A percentile compares a stretch with the other conserved stretches of the same genome.
Conservation (phyloP, 2,888 invertebrate species). For the Margaritifera margaritifera region DNA sequence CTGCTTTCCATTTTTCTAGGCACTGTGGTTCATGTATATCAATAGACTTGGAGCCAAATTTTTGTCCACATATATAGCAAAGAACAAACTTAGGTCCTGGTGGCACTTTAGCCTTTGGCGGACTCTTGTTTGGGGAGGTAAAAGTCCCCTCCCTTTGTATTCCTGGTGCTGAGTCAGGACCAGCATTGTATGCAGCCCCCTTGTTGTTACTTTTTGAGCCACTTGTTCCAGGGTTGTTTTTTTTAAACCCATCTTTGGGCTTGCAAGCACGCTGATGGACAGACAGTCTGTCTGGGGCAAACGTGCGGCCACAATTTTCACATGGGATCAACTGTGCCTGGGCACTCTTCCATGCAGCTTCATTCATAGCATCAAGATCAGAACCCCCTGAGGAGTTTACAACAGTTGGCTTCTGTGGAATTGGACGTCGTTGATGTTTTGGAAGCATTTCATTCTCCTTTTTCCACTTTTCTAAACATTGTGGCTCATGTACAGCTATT, state of each 20-base stretch:
- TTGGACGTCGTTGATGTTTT: conserved; percentile 74
- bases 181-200: background rate
- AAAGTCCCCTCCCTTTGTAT: conserved; percentile 44
- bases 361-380: conserved; percentile 74
- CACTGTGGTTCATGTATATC: conserved; percentile 82
- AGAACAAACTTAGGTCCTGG: conserved; percentile 70
- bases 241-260: conserved; percentile 37
- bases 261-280: conserved; percentile 79
- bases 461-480: conserved; percentile 80
- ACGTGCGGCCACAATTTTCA: conserved; percentile 79
- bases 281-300: conserved; percentile 79
- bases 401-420: conserved; percentile 78
- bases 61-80: conserved; percentile 80
- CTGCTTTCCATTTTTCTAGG: conserved; percentile 78
- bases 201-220: no score
- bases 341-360: conserved; percentile 78
- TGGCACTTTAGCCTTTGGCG: conserved; percentile 36
- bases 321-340: conserved; percentile 65
- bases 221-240: conserved; percentile 4
- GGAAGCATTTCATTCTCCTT: conserved; percentile 78
- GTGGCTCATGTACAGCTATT: conserved; percentile 80
- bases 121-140: conserved; percentile 42
- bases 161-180: conserved; percentile 27
- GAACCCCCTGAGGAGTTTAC: conserved; percentile 49
- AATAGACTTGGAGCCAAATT: conserved; percentile 79